These are phyloP conservation scores for Cataglyphis rosenhaueri DNA, from an alignment of 2,888 invertebrate genomes.

Conservation along the genomic window DNA sequence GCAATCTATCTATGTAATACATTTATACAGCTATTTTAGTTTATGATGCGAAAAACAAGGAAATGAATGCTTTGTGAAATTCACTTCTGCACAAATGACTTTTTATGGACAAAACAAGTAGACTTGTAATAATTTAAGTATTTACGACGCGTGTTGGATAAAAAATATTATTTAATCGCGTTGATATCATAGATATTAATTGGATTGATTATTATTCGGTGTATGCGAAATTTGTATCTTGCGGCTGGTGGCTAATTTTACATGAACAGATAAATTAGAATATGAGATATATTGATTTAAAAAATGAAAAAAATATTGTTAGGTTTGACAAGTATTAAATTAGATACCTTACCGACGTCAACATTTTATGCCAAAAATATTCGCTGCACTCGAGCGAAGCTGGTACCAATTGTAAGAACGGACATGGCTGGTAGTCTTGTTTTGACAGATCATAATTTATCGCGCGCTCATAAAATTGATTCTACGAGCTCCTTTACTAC, in stretches of 20 bases:
- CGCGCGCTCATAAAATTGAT: conserved; percentile 78
- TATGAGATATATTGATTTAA: background rate
- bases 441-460: conserved; percentile 81
- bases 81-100: background rate
- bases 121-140: background rate
- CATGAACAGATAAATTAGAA: background rate
- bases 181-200: background rate
- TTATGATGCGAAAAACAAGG: background rate
- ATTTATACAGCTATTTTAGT: background rate
- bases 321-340: conserved; percentile 41
- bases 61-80: background rate
- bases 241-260: background rate
- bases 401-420: conserved; percentile 62
- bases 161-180: background rate
- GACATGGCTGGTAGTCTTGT: conserved; percentile 77
- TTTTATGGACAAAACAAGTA: background rate
- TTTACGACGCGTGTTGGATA: background rate
- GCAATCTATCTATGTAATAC: background rate
- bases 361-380: conserved; percentile 34
- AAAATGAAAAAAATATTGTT: conserved; percentile 16
- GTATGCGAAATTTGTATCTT: background rate
- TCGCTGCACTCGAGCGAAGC: conserved; percentile 63
- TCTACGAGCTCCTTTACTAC: conserved; percentile 67
- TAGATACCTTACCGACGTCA: conserved; percentile 44
- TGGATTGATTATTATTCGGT: background rate